These are phyloP conservation scores for Sphaerophoria rueppellii DNA, from an alignment of 2,888 invertebrate species.

Conservation along the genomic window DNA sequence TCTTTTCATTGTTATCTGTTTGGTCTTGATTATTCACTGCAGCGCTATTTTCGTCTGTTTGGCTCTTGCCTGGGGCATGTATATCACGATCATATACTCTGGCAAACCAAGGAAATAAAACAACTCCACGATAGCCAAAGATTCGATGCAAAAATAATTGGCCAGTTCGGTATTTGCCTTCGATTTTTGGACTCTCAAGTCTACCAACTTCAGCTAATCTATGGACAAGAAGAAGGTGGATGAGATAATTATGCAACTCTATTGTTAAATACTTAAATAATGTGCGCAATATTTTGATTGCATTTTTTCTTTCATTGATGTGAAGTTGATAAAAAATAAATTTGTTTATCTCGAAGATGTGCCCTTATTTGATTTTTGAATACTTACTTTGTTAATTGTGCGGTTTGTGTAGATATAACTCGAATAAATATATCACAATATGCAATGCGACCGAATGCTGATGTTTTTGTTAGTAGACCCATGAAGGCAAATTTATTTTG, in stretches of 20 bases:
- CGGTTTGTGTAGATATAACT: slow-evolving; percentile 65
- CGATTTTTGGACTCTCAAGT: slow-evolving; percentile 91
- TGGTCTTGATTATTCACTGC: slow-evolving; percentile 6
- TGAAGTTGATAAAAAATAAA: slow-evolving; percentile 34
- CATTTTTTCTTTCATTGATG: background rate
- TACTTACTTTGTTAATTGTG: slow-evolving; percentile 70
- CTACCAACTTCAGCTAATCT: slow-evolving; percentile 98
- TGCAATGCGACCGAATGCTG: slow-evolving; percentile 57
- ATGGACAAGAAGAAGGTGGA: slow-evolving; percentile 49
- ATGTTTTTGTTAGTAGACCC: slow-evolving; percentile 61
- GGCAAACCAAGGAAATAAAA: slow-evolving; percentile 98
- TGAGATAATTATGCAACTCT: slow-evolving; percentile 46
- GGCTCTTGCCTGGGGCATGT: slow-evolving; percentile 83
- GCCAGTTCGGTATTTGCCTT: slow-evolving; percentile 97
- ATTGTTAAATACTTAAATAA: background rate
- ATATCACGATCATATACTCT: slow-evolving; percentile 96
- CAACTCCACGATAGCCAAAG: slow-evolving; percentile 98
- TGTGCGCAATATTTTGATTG: slow-evolving; percentile 45
- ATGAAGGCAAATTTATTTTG: slow-evolving; percentile 49
- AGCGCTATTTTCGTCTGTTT: slow-evolving; percentile 10
- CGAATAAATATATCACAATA: slow-evolving; percentile 72
- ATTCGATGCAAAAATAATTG: slow-evolving; percentile 97
- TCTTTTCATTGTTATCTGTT: slow-evolving; percentile 13
- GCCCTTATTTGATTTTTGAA: slow-evolving; percentile 12
- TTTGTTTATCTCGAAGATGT: slow-evolving; percentile 34